Percentiles rank a stretch among this genome's conserved stretches.
phyloP scores from a whole-genome alignment of 2,113 vertebrate species.

The Meriones unguiculatus region DNA sequence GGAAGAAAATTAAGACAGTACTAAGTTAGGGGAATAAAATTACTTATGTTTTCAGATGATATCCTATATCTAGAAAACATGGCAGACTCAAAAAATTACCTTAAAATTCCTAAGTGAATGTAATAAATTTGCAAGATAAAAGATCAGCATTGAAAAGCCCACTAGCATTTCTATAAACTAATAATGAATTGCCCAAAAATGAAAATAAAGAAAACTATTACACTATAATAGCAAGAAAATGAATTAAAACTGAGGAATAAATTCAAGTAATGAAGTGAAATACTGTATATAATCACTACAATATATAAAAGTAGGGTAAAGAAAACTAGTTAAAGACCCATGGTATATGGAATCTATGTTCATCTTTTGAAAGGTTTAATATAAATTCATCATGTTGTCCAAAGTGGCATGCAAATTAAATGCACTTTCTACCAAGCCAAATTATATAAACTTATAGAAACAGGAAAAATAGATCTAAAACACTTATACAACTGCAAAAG shows the following conservation, averaged over 20 bases:
- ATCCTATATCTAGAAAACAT: not conserved
- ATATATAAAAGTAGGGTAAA: not conserved
- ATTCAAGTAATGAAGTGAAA: not conserved
- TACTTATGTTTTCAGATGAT: not conserved
- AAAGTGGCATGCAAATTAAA: not conserved
- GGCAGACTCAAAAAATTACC: not conserved
- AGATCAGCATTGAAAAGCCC: not conserved
- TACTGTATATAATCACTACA: not conserved
- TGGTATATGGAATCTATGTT: not conserved
- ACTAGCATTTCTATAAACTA: not conserved
- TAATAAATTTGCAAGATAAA: not conserved
- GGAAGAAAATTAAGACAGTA: not conserved
- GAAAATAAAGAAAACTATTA: not conserved
- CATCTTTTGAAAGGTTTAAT: not conserved
- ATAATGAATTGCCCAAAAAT: not conserved
- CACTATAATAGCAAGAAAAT: not conserved
- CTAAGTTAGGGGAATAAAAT: not conserved
- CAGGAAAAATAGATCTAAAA: not conserved
- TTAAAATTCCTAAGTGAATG: not conserved
- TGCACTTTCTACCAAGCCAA: not conserved
- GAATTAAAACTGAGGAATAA: not conserved
- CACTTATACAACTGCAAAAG: not conserved
- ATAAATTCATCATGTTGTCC: not conserved
- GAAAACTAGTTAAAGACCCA: not conserved
- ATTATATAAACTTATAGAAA: not conserved